phyloP scores from a whole-genome alignment of 2,797 vertebrate species.

The Ptychadena robeensis region DNA sequence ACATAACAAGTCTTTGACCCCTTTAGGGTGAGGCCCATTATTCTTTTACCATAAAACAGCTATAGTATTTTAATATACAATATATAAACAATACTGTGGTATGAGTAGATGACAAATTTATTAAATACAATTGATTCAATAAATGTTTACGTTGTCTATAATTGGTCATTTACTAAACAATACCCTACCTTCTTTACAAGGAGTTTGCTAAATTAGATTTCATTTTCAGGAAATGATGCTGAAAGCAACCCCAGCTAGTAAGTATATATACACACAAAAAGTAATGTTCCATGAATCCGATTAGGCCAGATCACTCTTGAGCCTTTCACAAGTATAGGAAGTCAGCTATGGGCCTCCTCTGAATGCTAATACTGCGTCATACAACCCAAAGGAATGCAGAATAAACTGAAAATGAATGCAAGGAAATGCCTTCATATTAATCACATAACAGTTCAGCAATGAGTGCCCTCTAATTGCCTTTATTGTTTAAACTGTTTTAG shows the following conservation, averaged over 20 bases:
- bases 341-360: not conserved
- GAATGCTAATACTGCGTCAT: constrained; percentile 24
- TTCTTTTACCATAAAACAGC: no score
- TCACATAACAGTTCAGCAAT: constrained; percentile 48
- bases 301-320: not conserved
- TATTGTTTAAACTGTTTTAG: constrained; percentile 57
- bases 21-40: no score
- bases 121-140: no score
- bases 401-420: constrained; percentile 37
- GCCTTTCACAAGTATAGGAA: constrained; percentile 12
- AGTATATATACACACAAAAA: not conserved
- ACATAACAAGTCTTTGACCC: no score
- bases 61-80: no score
- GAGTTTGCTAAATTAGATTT: not conserved
- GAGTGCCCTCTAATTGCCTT: constrained; percentile 52
- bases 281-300: not conserved
- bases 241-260: not conserved
- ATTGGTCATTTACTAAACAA: no score
- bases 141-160: no score
- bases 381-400: not conserved
- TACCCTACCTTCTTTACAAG: no score
- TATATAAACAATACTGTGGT: no score
- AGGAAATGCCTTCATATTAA: constrained; percentile 56
- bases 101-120: no score
- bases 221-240: not conserved